Evolutionary conservation across 2,797 vertebrate species (phyloP).

Genomic region (Heteromormyrus szaboi): DNA sequence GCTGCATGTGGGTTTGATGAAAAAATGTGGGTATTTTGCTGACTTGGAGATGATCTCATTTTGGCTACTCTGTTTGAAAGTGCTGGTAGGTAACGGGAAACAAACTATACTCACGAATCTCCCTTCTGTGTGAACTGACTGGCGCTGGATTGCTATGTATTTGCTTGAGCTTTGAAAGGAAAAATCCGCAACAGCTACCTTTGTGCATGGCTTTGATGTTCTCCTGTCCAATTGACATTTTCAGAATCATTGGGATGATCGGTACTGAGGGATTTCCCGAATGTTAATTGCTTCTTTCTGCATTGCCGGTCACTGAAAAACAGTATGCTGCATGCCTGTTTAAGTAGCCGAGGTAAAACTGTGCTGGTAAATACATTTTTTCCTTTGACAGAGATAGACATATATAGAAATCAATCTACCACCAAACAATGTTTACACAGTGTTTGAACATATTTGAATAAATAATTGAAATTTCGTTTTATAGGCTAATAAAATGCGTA

Average conservation of each 20-base stretch:
- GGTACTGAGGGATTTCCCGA: neutral
- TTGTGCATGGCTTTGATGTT: neutral
- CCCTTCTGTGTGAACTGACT: slow-evolving; percentile 1
- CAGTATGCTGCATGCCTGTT: neutral
- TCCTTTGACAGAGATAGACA: neutral
- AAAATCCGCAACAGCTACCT: neutral
- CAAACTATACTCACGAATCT: neutral
- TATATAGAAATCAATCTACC: neutral
- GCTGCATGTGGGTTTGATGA: slow-evolving; percentile 27
- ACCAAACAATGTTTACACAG: neutral
- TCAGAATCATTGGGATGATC: neutral
- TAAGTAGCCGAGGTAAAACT: neutral
- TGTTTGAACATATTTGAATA: neutral
- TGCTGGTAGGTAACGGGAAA: slow-evolving; percentile 31
- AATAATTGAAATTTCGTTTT: neutral
- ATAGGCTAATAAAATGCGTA: neutral
- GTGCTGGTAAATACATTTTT: neutral
- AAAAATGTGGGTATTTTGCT: slow-evolving; percentile 36
- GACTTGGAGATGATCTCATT: slow-evolving; percentile 35
- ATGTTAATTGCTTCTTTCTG: neutral
- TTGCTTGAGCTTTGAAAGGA: neutral
- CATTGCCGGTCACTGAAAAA: neutral
- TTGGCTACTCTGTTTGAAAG: slow-evolving; percentile 31
- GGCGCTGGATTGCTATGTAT: neutral
- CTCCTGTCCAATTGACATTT: neutral